A percentile compares a stretch with the other conserved stretches of the same genome.
Conservation (phyloP, 1,140 invertebrate species). For the Saccostrea glomerata region DNA sequence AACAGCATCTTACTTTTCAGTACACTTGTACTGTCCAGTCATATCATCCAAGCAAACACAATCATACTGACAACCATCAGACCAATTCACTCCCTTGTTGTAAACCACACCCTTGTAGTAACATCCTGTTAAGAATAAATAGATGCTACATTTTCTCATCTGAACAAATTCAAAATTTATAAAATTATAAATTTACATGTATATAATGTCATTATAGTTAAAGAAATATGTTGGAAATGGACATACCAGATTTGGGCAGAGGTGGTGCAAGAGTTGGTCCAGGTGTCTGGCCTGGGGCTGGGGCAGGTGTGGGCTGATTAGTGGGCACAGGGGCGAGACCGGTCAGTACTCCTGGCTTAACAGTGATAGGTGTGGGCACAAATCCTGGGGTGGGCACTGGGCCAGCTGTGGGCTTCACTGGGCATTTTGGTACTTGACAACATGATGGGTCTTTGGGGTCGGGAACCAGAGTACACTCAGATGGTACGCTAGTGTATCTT, state of each 20-base stretch:
- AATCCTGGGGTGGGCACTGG: slow-evolving; percentile 63
- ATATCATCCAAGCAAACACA: slow-evolving; percentile 66
- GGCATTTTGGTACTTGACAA: slow-evolving; percentile 67
- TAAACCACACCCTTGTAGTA: slow-evolving; percentile 64
- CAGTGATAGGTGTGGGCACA: slow-evolving; percentile 62
- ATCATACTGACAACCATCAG: slow-evolving; percentile 62
- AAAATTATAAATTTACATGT: too few relatives aligned
- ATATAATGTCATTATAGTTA: too few relatives aligned
- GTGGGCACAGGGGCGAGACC: slow-evolving; percentile 63
- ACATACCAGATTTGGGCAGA: slow-evolving; percentile 51
- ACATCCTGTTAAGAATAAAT: slow-evolving; percentile 54
- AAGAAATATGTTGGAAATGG: too few relatives aligned
- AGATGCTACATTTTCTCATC: too few relatives aligned
- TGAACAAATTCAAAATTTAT: too few relatives aligned
- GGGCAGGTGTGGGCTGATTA: slow-evolving; percentile 52
- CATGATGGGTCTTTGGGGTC: slow-evolving; percentile 70
- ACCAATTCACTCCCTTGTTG: slow-evolving; percentile 64
- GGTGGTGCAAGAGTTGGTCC: slow-evolving; percentile 42
- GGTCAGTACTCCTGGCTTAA: slow-evolving; percentile 62
- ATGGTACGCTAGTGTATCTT: slow-evolving; percentile 57
- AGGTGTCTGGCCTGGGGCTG: slow-evolving; percentile 47
- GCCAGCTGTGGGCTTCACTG: slow-evolving; percentile 59
- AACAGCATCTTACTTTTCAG: slow-evolving; percentile 52
- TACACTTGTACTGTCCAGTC: slow-evolving; percentile 66
- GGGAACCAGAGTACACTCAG: slow-evolving; percentile 62